Base-by-base conservation (phyloP, 2,113 vertebrate genomes). In the Xenopus borealis region DNA sequence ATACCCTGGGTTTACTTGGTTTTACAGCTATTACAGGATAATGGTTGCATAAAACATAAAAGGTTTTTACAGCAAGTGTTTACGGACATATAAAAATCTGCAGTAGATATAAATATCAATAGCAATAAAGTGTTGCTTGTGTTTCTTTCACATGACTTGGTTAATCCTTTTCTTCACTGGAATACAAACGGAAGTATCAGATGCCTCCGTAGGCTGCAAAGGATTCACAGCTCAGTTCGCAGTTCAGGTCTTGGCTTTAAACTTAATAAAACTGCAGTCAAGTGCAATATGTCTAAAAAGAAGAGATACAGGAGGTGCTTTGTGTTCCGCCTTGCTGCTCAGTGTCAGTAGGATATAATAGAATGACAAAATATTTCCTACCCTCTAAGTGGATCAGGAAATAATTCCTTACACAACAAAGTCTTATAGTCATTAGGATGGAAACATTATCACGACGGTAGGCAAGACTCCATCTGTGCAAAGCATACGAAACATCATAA, bases 221-320 rank as follows among this genome's bases (percentile, higher is more conserved):
- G 33, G 53, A 67, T 47, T 74, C 64, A 59, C 63, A 59, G 72
- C 16, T 59, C 33, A 44, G 17, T 47, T 47, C 13, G 45, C 65
- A 66, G 65, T 68, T 66, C 63, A 47, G 52, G 50, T 66, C 62
- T 73, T 73, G 71, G 72, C 53, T 74, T 44, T 23, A 44, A 66
- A 47, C 50, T 57, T 65, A 40, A 27, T 6, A 10, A 55, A 46
- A 27, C 13, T 16, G 14, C 14, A 74, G 72, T 63, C 72, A 74
- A 66, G 58, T n/a, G 53, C 19, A 20, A 17, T 47, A 52, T 65
- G 18, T 19, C 62, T 53, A 19, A 50, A 44, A 4, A 57, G 62
- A 12, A 9, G 47, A 66, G 50, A 46, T 45, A 8, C 27, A 55
- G 17, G 52, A 33, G 19, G 19, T 14, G 57, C 14, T 30, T 20